Evolutionary conservation across 2,888 invertebrate genomes (phyloP).

Genomic region (Molorchus minor): DNA sequence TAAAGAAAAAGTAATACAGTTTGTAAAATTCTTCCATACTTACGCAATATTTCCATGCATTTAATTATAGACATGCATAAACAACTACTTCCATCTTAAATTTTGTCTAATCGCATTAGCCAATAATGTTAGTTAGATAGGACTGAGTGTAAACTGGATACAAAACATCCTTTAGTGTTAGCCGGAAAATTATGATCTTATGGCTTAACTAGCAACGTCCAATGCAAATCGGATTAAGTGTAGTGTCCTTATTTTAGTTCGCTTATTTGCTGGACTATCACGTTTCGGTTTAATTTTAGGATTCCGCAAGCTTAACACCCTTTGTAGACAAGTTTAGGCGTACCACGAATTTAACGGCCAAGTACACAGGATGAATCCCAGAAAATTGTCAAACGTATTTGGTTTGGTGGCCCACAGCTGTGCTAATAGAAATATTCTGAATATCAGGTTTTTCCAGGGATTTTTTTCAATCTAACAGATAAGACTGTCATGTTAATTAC

Average conservation of each 20-base stretch:
- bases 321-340: constrained; percentile 5
- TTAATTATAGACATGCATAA: too few relatives aligned
- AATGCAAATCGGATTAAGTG: constrained; percentile 37
- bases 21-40: too few relatives aligned
- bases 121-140: constrained; percentile 13
- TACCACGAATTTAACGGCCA: too few relatives aligned
- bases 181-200: constrained; percentile 28
- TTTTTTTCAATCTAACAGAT: too few relatives aligned
- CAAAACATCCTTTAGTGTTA: constrained; percentile 21
- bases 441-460: too few relatives aligned
- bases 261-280: constrained; percentile 42
- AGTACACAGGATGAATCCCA: too few relatives aligned
- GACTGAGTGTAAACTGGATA: constrained; percentile 11
- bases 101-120: constrained; percentile 18
- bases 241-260: constrained; percentile 37
- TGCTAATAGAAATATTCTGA: too few relatives aligned
- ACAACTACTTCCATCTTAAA: constrained; percentile 8
- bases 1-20: too few relatives aligned
- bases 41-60: neutral
- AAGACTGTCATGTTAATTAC: too few relatives aligned
- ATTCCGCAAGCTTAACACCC: constrained; percentile 26
- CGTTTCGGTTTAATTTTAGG: constrained; percentile 38
- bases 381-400: too few relatives aligned
- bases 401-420: too few relatives aligned
- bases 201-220: constrained; percentile 19